Evolutionary conservation across 2,797 vertebrate species (phyloP), one percentile per base, ranked within the genome.

Genomic region (Lophius americanus): DNA sequence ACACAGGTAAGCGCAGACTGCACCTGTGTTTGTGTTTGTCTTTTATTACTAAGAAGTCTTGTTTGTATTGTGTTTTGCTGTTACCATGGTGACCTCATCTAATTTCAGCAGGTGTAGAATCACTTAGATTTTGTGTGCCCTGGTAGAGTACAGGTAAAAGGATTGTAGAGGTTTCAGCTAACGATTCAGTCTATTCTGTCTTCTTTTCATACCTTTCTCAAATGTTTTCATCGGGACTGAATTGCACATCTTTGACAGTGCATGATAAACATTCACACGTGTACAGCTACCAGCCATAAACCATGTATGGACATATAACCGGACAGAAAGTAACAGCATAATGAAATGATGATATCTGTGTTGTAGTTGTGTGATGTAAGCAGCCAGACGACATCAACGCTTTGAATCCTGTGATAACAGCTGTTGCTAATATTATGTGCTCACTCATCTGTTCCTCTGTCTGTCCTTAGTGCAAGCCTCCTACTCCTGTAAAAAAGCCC

Each of bases 401-500:
- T 36, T 51, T 12, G 1, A 4, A 65, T 58, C 1, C 38, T 4
- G n/a, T 43, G 37, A 35, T 6, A 1, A 9, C 7, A 5, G 11
- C 14, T 39, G 2, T 14, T 51, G 32, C 64, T 46, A 65, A 2
- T 85, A 0, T 66, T 49, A 10, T 14, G 6, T 10, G 23, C n/a
- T 37, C 48, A 7, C 44, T 57, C 64, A 11, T n/a, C n/a, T 65
- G 12, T 4, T 53, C 50, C 41, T 8, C 10, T 32, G 1, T 76
- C 2, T 63, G 33, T 78, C 87, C 88, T 88, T 83, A 98, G 96
- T 89, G 71, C 78, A 99, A 98, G 85, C 76, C 95, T 54, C 70
- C 94, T 64, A 60, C 91, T 51, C 1, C 65, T 10, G 78, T 92
- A 79, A 99, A 96, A 91, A 99, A 98, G 90, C 70, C 82, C 35